Percentiles rank a stretch among this genome's conserved stretches.
Conservation (phyloP, 2,888 invertebrate genomes). For the Neoaliturus tenellus region DNA sequence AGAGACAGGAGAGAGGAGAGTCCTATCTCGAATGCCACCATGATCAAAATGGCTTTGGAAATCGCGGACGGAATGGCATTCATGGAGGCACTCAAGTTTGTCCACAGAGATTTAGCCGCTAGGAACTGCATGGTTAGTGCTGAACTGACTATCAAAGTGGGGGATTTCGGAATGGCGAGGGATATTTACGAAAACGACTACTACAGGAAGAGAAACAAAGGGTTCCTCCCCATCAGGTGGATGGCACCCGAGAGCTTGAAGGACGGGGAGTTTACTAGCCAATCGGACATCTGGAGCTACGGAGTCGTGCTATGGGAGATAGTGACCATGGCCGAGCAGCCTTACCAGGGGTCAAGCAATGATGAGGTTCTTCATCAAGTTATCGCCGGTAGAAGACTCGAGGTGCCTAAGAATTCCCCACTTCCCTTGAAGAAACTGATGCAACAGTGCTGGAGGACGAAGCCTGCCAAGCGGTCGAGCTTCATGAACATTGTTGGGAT, state of each 20-base stretch:
- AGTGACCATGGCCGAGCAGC: conserved; percentile 84
- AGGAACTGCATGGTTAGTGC: conserved; percentile 96
- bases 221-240: conserved; percentile 79
- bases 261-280: conserved; percentile 81
- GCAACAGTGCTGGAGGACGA: conserved; percentile 81
- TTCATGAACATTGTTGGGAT: conserved; percentile 79
- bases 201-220: conserved; percentile 84
- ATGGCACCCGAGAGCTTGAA: conserved; percentile 84
- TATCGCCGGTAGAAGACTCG: conserved; percentile 76
- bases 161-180: conserved; percentile 96
- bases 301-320: conserved; percentile 89
- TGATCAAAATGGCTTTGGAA: conserved; percentile 88
- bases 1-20: conserved; percentile 77
- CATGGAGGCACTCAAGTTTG: conserved; percentile 94
- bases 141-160: conserved; percentile 93
- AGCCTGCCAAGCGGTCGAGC: conserved; percentile 78
- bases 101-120: conserved; percentile 96
- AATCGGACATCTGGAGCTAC: conserved; percentile 81
- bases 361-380: conserved; percentile 79
- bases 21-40: conserved; percentile 67
- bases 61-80: conserved; percentile 99
- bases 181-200: conserved; percentile 98
- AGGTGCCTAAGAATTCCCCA: conserved; percentile 79
- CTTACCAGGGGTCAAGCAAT: conserved; percentile 82
- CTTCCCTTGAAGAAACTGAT: conserved; percentile 80